A percentile compares a stretch with the other conserved stretches of the same genome.
These are phyloP conservation scores for Leptinotarsa peninsularis DNA, from an alignment of 2,888 invertebrate species.

Conservation along the genomic window DNA sequence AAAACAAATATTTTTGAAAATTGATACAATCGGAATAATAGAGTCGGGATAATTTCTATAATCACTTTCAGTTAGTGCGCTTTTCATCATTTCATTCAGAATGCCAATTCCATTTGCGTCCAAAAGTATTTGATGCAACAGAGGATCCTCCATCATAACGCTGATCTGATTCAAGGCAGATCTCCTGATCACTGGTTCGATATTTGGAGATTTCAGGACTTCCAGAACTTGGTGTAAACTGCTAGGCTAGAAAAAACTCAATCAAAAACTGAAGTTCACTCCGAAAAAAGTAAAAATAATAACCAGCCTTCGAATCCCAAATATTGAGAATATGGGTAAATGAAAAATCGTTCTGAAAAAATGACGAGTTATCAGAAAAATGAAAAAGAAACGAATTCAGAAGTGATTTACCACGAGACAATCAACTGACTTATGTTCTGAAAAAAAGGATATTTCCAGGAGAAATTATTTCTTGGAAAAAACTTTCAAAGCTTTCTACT, in stretches of 20 bases:
- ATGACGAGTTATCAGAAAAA: too few relatives aligned
- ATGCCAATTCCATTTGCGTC: conserved; percentile 70
- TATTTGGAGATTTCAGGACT: conserved; percentile 58
- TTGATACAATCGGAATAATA: conserved; percentile 66
- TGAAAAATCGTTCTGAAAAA: too few relatives aligned
- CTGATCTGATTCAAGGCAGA: conserved; percentile 77
- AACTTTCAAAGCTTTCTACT: too few relatives aligned
- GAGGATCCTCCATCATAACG: conserved; percentile 74
- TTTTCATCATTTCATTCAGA: conserved; percentile 66
- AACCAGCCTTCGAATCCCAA: too few relatives aligned
- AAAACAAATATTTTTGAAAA: conserved; percentile 68
- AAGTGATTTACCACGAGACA: not conserved
- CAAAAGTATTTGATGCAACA: conserved; percentile 73
- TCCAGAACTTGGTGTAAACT: conserved; percentile 67
- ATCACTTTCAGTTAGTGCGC: conserved; percentile 65
- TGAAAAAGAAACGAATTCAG: not conserved
- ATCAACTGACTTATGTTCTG: too few relatives aligned
- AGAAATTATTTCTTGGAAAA: too few relatives aligned
- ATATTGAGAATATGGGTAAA: too few relatives aligned
- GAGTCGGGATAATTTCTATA: conserved; percentile 69
- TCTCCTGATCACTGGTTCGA: conserved; percentile 76
- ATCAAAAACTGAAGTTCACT: too few relatives aligned
- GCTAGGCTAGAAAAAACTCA: conserved; percentile 63
- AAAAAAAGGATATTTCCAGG: too few relatives aligned
- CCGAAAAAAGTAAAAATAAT: too few relatives aligned